Evolutionary conservation across 2,888 invertebrate species (phyloP).

Genomic region (Mamestra brassicae): DNA sequence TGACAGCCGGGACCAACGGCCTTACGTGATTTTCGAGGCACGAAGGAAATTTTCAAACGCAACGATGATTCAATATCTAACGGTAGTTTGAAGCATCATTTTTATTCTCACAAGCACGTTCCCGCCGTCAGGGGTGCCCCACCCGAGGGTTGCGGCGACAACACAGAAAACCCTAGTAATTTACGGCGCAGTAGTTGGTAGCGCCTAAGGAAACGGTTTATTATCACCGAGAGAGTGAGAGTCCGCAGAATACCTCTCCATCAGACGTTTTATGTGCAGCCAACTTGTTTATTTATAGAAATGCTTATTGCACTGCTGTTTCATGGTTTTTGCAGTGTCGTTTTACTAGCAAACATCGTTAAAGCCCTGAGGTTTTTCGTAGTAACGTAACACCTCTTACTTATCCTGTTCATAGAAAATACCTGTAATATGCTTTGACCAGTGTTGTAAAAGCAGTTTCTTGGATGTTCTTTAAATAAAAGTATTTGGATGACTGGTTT

Average conservation of each 20-base stretch:
- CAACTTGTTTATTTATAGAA: slow-evolving; percentile 67
- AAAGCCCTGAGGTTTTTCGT: not conserved
- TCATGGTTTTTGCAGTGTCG: slow-evolving; percentile 25
- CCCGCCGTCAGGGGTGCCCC: slow-evolving; percentile 46
- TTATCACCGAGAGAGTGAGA: slow-evolving; percentile 72
- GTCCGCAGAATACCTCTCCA: slow-evolving; percentile 65
- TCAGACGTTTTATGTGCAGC: slow-evolving; percentile 62
- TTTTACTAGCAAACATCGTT: not conserved
- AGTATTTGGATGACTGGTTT: not conserved
- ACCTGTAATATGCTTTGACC: not conserved
- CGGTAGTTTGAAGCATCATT: no score
- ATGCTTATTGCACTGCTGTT: slow-evolving; percentile 59
- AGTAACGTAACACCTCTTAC: not conserved
- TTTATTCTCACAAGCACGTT: not conserved
- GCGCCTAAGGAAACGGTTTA: slow-evolving; percentile 81
- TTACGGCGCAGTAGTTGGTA: slow-evolving; percentile 76
- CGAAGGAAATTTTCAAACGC: no score
- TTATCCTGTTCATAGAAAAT: not conserved
- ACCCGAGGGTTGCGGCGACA: slow-evolving; percentile 69
- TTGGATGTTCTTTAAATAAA: not conserved
- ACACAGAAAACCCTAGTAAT: slow-evolving; percentile 77
- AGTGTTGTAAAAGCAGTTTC: not conserved
- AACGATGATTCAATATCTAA: no score
- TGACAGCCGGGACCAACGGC: no score
- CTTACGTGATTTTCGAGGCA: no score